A percentile compares a stretch with the other conserved stretches of the same genome.
Conservation (phyloP, 2,797 vertebrate species). For the Chiloscyllium punctatum region DNA sequence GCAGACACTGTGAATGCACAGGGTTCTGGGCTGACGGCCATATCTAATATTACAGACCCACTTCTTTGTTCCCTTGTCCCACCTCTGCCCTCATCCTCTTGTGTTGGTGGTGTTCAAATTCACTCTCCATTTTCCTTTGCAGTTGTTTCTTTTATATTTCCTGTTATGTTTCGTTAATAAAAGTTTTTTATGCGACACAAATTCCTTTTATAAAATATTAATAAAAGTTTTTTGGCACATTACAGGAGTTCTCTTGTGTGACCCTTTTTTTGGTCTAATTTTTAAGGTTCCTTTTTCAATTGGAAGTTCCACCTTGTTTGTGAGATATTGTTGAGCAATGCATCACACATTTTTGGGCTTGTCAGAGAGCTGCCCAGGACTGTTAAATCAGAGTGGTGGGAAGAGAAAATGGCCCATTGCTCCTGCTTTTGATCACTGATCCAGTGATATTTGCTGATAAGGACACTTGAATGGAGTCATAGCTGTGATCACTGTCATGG, state of each 20-base stretch:
- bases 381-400: too few species aligned
- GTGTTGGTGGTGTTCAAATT: slow-evolving; percentile 31
- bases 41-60: slow-evolving; percentile 24
- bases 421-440: neutral
- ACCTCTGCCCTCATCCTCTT: slow-evolving; percentile 26
- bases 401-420: too few species aligned
- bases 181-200: slow-evolving; percentile 36
- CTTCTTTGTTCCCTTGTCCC: slow-evolving; percentile 20
- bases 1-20: neutral
- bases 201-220: slow-evolving; percentile 36
- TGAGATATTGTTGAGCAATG: neutral
- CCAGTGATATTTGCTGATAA: neutral
- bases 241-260: slow-evolving; percentile 19
- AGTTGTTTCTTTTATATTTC: slow-evolving; percentile 37
- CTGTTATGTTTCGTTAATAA: slow-evolving; percentile 36
- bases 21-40: slow-evolving; percentile 18
- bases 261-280: neutral
- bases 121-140: slow-evolving; percentile 35
- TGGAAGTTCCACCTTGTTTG: neutral
- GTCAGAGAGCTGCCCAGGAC: neutral
- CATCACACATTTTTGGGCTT: neutral
- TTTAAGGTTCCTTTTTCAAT: neutral
- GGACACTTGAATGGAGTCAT: neutral
- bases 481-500: neutral
- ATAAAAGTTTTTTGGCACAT: slow-evolving; percentile 36